Conservation (phyloP, 2,888 invertebrate genomes). For the Sphaerophoria rueppellii region DNA sequence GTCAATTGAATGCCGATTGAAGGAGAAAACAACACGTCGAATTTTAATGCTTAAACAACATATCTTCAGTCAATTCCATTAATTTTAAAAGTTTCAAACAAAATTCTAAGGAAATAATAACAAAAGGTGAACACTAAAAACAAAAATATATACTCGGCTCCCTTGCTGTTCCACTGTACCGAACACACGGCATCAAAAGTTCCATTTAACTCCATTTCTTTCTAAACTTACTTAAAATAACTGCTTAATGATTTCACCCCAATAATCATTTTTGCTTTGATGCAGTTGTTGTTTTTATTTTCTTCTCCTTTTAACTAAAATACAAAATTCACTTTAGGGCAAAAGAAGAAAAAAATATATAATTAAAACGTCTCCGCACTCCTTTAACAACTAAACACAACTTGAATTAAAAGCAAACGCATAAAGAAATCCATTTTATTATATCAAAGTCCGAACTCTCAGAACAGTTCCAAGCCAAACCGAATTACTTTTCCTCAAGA, state of each 20-base stretch:
- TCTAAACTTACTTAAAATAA: conserved; percentile 4
- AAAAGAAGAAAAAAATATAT: conserved; percentile 26
- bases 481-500: not conserved
- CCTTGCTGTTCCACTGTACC: not conserved
- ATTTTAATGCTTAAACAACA: too few species aligned
- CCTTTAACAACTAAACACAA: not conserved
- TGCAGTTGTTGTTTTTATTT: not conserved
- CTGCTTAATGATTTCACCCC: not conserved
- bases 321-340: conserved; percentile 40
- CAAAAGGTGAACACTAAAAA: too few species aligned
- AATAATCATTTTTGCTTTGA: conserved; percentile 27
- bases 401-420: conserved; percentile 1
- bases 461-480: not conserved
- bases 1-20: too few species aligned
- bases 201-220: conserved; percentile 2
- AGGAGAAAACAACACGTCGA: too few species aligned
- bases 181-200: not conserved
- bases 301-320: conserved; percentile 3
- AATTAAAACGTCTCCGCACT: conserved; percentile 35
- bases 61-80: too few species aligned
- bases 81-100: too few species aligned
- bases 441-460: not conserved
- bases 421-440: conserved; percentile 47
- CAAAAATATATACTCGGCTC: too few species aligned
- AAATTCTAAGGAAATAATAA: too few species aligned